These are phyloP conservation scores for Campoletis raptor DNA, from an alignment of 2,888 invertebrate species.

Conservation along the genomic window DNA sequence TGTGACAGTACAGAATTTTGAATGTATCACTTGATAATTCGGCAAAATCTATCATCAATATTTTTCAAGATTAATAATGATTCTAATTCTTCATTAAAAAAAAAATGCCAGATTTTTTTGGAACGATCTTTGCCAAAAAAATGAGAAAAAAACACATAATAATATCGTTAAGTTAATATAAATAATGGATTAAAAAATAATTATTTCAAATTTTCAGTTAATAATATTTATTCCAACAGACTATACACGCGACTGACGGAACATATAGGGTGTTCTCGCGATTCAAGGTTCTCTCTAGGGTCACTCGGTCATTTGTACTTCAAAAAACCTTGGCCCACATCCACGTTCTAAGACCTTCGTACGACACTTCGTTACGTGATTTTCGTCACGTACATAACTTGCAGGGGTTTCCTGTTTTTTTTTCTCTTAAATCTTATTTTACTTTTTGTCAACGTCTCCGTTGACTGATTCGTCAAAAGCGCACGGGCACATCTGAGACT, in stretches of 20 bases:
- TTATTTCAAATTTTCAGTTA: background rate
- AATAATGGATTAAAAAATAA: too few relatives aligned
- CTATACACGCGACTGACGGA: background rate
- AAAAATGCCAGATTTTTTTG: too few relatives aligned
- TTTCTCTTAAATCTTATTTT: background rate
- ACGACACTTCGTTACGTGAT: conserved; percentile 58
- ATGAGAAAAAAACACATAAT: too few relatives aligned
- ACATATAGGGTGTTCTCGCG: background rate
- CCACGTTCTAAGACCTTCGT: conserved; percentile 58
- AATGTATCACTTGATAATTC: too few relatives aligned
- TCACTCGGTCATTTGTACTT: conserved; percentile 45
- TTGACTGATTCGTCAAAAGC: background rate
- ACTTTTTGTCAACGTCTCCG: background rate
- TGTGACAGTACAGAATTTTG: too few relatives aligned
- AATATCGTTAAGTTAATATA: too few relatives aligned
- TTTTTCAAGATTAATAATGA: too few relatives aligned
- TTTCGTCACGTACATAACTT: conserved; percentile 41
- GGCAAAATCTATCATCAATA: too few relatives aligned
- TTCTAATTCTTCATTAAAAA: too few relatives aligned
- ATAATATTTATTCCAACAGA: background rate
- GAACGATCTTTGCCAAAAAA: too few relatives aligned
- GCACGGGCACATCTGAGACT: background rate
- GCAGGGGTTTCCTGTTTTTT: background rate
- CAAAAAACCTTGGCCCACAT: conserved; percentile 72
- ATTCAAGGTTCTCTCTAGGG: conserved; percentile 54